A percentile compares a stretch with the other conserved stretches of the same genome.
Conservation (phyloP, 2,113 vertebrate genomes). For the Corapipo altera region DNA sequence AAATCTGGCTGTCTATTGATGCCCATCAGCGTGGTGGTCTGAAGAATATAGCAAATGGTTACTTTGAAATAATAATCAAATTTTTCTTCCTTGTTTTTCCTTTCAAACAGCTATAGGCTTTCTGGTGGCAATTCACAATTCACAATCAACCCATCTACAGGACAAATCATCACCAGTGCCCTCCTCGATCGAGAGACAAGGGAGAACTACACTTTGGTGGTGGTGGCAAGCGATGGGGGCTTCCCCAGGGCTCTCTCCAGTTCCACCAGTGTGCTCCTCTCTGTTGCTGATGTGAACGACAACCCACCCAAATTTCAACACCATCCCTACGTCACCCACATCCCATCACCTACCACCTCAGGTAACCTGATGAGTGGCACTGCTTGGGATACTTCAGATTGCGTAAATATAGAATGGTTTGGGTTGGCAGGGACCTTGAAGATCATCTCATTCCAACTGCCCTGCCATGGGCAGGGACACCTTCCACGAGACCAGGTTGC, state of each 20-base stretch:
- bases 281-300: slow-evolving; percentile 90
- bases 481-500: neutral
- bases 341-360: slow-evolving; percentile 85
- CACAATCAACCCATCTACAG: slow-evolving; percentile 96
- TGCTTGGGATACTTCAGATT: neutral
- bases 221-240: slow-evolving; percentile 89
- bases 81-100: neutral
- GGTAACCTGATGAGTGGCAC: slow-evolving; percentile 68
- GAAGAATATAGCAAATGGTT: neutral
- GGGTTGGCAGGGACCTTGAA: neutral
- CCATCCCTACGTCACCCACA: slow-evolving; percentile 95
- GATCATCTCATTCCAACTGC: too few relatives aligned
- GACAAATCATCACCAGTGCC: slow-evolving; percentile 94
- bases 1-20: neutral
- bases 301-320: slow-evolving; percentile 96
- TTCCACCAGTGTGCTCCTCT: slow-evolving; percentile 87
- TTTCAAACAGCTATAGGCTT: slow-evolving; percentile 85
- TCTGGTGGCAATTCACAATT: slow-evolving; percentile 90
- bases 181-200: slow-evolving; percentile 86
- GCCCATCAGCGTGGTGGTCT: neutral
- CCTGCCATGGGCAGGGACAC: neutral
- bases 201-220: slow-evolving; percentile 88
- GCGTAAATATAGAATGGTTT: neutral
- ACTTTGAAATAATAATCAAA: neutral
- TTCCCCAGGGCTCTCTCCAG: slow-evolving; percentile 84